These are phyloP conservation scores for Aphis gossypii DNA, from an alignment of 1,140 invertebrate genomes.

Conservation along the genomic window DNA sequence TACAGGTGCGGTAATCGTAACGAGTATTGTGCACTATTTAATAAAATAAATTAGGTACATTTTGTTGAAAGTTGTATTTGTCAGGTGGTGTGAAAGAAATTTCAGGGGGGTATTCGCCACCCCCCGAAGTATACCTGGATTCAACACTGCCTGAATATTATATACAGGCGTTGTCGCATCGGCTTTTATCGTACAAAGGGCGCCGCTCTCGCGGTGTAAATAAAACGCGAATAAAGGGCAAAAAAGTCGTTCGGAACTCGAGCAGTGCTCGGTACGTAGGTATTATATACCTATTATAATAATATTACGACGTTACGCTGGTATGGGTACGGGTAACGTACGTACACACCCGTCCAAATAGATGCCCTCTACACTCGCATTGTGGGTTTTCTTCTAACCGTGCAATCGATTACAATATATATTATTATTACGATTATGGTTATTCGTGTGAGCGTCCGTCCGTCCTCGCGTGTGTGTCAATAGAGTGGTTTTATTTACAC, in stretches of 20 bases:
- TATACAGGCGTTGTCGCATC: too few relatives aligned
- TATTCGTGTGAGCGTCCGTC: constrained; percentile 12
- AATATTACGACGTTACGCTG: constrained; percentile 8
- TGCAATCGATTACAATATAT: not conserved
- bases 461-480: not conserved
- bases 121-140: too few relatives aligned
- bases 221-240: not conserved
- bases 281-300: not conserved
- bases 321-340: not conserved
- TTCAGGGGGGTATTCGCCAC: too few relatives aligned
- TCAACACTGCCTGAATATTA: too few relatives aligned
- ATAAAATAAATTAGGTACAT: too few relatives aligned
- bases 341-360: not conserved
- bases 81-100: too few relatives aligned
- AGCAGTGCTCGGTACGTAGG: not conserved
- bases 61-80: too few relatives aligned
- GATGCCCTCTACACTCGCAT: not conserved
- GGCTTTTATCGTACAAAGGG: too few relatives aligned
- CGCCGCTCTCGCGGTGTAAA: too few relatives aligned
- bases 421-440: not conserved
- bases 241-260: not conserved
- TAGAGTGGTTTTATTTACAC: constrained; percentile 35
- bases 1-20: too few relatives aligned
- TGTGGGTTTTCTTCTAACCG: not conserved
- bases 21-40: too few relatives aligned